Base-by-base conservation (phyloP, 37 sponge, comb jelly and placozoan genomes). In the Spongia lamella region DNA sequence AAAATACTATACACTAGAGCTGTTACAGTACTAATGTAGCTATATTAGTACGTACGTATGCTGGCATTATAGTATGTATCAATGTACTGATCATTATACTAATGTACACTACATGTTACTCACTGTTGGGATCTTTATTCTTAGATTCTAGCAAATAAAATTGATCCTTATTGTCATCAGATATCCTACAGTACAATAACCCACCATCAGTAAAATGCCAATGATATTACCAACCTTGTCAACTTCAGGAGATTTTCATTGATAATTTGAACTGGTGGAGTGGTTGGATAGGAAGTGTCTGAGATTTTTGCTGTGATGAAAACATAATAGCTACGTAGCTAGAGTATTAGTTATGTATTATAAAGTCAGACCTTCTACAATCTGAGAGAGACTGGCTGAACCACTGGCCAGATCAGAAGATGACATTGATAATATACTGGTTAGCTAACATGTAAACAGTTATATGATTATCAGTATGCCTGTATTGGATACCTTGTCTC, bases 401-500 rank as follows among this genome's bases (percentile, higher is more conserved):
- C 84, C 84, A 38, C 69, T 19, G 7, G 40, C 26, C 55, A 53
- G 38, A 36, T 76, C 77, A 36, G 84, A 76, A 13, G 47, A 43
- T 19, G 70, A 77, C 40, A 84, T 52, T 34, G 61, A 49, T 17
- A 75, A 33, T 30, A 75, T 75, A 9, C 68, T 61, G 7, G 68
- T 14, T 31, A 81, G 49, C 77, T 75, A 27, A 29, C 5, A 43
- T 9, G 9, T 43, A 43, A 43, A 43, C 47, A 43, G 21, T 20
- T 31, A 66, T 51, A 56, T 20, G 16, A 68, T 14, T 38, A 15
- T 1, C 30, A 56, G 37, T 19, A 26, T 56, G 22, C 29, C n/a
- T n/a, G n/a, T n/a, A n/a, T n/a, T n/a, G n/a, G n/a, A 16, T 67
- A 86, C 86, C 76, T 81, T 87, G 49, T 87, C 82, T 70, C 64